A percentile compares a stretch with the other conserved stretches of the same genome.
Evolutionary conservation across 2,888 invertebrate species (phyloP).

Genomic region (Drosophila acutilabella): DNA sequence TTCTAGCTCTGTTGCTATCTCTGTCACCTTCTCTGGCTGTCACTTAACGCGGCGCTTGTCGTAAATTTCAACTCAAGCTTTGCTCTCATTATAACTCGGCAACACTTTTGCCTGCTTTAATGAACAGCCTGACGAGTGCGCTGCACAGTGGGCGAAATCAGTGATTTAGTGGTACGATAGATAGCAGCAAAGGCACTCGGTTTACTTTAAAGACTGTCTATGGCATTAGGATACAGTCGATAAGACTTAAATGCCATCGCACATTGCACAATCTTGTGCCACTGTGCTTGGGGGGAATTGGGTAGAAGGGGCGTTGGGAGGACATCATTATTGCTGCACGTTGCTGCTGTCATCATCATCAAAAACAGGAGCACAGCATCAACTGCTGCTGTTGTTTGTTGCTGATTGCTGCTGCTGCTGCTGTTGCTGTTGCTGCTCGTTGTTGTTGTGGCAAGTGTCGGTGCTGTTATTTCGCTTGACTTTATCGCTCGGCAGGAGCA

Average conservation of each 20-base stretch:
- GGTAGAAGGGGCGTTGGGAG: not conserved
- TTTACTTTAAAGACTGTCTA: not conserved
- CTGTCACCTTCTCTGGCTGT: constrained; percentile 33
- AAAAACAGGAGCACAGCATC: constrained; percentile 52
- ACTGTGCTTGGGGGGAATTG: constrained; percentile 6
- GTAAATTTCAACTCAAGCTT: constrained; percentile 64
- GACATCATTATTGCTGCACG: constrained; percentile 60
- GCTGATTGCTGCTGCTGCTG: constrained; percentile 1
- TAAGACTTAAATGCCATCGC: too few relatives aligned
- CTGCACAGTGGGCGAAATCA: constrained; percentile 28
- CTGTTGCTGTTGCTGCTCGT: constrained; percentile 1
- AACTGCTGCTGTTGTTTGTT: constrained; percentile 18
- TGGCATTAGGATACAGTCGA: too few relatives aligned
- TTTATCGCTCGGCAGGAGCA: constrained; percentile 45
- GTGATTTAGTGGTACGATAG: not conserved
- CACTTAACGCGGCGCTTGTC: constrained; percentile 58
- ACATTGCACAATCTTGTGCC: not conserved
- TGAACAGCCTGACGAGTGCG: constrained; percentile 40
- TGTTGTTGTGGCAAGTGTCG: constrained; percentile 55
- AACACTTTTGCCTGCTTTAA: constrained; percentile 63
- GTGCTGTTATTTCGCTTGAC: constrained; percentile 69
- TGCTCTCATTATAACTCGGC: constrained; percentile 76
- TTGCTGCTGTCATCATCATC: constrained; percentile 71
- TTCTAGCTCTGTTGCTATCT: not conserved
- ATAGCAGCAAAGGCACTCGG: not conserved